Conservation (phyloP, 2,113 vertebrate genomes). For the Chelonoidis abingdonii region DNA sequence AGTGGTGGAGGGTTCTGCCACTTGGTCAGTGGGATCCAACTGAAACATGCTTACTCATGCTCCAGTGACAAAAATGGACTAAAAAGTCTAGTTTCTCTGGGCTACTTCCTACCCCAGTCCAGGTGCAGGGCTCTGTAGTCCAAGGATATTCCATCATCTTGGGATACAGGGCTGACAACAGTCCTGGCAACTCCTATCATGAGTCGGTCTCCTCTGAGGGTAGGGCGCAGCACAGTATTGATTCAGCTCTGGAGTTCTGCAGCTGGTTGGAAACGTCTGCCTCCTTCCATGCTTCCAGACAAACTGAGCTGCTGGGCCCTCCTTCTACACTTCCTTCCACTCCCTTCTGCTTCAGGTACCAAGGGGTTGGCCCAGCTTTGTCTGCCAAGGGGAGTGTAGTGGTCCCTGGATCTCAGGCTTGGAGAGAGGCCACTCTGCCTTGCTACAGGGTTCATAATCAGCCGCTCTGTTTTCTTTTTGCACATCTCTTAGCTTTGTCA, state of each 20-base stretch:
- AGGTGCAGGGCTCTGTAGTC: too few species aligned
- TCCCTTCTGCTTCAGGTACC: background rate
- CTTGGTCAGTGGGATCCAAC: too few species aligned
- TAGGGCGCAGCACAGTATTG: background rate
- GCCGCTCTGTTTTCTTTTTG: background rate
- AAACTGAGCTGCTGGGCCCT: background rate
- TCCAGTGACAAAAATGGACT: too few species aligned
- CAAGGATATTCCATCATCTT: background rate
- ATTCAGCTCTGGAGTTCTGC: background rate
- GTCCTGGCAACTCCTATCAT: background rate
- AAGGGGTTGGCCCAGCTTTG: background rate
- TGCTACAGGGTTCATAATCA: background rate
- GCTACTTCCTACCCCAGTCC: too few species aligned
- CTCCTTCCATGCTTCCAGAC: background rate
- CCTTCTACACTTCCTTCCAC: background rate
- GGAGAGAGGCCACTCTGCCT: background rate
- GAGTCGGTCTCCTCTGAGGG: background rate
- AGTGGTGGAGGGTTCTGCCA: too few species aligned
- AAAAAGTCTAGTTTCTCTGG: too few species aligned
- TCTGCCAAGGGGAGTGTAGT: background rate
- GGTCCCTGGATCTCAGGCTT: background rate
- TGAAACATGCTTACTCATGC: too few species aligned
- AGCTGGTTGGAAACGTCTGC: background rate
- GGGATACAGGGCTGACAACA: background rate
- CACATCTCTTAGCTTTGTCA: background rate